Conservation (phyloP, 1,140 invertebrate species). For the Trachymyrmex septentrionalis region DNA sequence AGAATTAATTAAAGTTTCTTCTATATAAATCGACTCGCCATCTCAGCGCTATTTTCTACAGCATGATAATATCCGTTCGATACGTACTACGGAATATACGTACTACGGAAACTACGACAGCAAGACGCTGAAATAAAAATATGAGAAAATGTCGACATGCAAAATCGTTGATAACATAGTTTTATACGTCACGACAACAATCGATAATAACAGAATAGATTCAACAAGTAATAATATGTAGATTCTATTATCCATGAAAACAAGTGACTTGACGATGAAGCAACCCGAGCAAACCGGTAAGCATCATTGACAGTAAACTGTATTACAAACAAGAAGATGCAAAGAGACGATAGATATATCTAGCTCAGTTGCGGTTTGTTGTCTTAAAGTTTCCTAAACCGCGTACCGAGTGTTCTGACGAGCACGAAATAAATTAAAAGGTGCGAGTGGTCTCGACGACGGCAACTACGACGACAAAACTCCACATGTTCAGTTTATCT, state of each 20-base stretch:
- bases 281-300: not conserved
- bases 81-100: not conserved
- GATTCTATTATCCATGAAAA: conserved; percentile 9
- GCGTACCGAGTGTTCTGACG: not conserved
- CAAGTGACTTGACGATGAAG: not conserved
- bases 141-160: not conserved
- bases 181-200: conserved; percentile 2
- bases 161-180: conserved; percentile 3
- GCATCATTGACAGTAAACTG: not conserved
- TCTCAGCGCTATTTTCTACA: conserved; percentile 19
- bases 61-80: conserved; percentile 22
- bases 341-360: not conserved
- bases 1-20: conserved; percentile 11
- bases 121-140: conserved; percentile 11
- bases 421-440: conserved; percentile 31
- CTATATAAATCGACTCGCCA: not conserved
- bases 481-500: conserved; percentile 35
- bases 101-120: not conserved
- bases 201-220: conserved; percentile 24
- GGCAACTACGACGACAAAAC: not conserved
- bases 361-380: conserved; percentile 21
- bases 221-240: conserved; percentile 3
- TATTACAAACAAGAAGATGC: not conserved
- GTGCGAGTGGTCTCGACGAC: not conserved
- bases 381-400: conserved; percentile 20